phyloP scores from a whole-genome alignment of 2,888 invertebrate genomes.

The Parochlus steinenii region DNA sequence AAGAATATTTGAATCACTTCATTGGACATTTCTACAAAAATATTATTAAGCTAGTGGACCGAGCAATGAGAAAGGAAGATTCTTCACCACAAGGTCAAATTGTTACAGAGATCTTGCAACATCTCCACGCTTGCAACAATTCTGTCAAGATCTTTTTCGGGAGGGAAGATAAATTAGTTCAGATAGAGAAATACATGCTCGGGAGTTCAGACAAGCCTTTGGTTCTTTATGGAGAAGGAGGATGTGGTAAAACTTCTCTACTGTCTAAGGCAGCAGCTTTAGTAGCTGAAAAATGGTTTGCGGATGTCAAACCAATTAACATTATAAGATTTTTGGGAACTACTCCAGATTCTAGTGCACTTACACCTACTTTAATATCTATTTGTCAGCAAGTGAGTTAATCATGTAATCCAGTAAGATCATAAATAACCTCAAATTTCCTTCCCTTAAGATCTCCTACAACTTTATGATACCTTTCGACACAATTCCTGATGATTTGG shows the following conservation, averaged over 20 bases:
- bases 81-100: constrained; percentile 86
- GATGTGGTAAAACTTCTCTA: constrained; percentile 94
- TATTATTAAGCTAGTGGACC: constrained; percentile 79
- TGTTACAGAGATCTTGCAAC: constrained; percentile 85
- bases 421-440: not conserved
- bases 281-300: constrained; percentile 56
- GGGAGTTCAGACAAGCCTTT: constrained; percentile 75
- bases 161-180: constrained; percentile 66
- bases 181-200: constrained; percentile 67
- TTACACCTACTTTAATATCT: constrained; percentile 85
- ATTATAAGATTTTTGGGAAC: constrained; percentile 88
- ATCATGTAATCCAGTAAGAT: not conserved
- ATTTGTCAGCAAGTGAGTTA: constrained; percentile 79
- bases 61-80: constrained; percentile 90
- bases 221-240: constrained; percentile 85
- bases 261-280: constrained; percentile 81
- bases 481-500: constrained; percentile 88
- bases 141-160: constrained; percentile 90
- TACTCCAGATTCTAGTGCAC: constrained; percentile 89
- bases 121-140: constrained; percentile 88
- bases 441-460: constrained; percentile 58
- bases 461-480: constrained; percentile 83
- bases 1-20: constrained; percentile 86
- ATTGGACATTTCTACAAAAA: constrained; percentile 88
- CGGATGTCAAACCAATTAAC: constrained; percentile 62